Evolutionary conservation across 1,140 invertebrate species (phyloP).

Genomic region (Drosophila persimilis): DNA sequence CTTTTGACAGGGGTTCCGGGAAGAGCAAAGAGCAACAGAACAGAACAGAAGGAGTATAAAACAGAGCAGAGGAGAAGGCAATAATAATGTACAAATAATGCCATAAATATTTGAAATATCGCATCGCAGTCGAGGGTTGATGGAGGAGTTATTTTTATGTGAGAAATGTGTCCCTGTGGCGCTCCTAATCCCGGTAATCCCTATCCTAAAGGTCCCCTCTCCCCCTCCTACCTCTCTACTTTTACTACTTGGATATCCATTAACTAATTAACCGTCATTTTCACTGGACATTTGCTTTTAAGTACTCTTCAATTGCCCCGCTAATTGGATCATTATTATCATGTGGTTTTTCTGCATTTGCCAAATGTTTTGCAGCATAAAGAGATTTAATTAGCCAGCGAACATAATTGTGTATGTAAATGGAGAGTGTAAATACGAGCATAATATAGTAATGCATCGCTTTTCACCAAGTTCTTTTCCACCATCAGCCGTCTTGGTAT

Average conservation of each 20-base stretch:
- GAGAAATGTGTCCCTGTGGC: too few species aligned
- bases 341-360: background rate
- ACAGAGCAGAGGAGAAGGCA: slow-evolving; percentile 12
- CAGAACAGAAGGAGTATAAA: background rate
- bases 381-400: background rate
- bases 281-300: slow-evolving; percentile 27
- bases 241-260: slow-evolving; percentile 15
- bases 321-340: slow-evolving; percentile 43
- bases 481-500: background rate
- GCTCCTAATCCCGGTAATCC: too few species aligned
- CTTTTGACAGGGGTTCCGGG: slow-evolving; percentile 1
- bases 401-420: slow-evolving; percentile 2
- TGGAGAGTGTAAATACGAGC: too few species aligned
- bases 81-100: slow-evolving; percentile 60
- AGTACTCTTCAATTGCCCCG: slow-evolving; percentile 35
- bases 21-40: slow-evolving; percentile 10
- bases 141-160: background rate
- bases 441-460: background rate
- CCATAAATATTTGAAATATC: slow-evolving; percentile 52
- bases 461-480: background rate
- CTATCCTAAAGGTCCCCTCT: too few species aligned
- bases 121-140: too few species aligned
- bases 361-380: background rate
- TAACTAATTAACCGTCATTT: slow-evolving; percentile 54
- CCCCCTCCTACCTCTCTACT: background rate